Evolutionary conservation across 2,797 vertebrate species (phyloP), one percentile per base, ranked within the genome.

Genomic region (Orestias chungarensis): DNA sequence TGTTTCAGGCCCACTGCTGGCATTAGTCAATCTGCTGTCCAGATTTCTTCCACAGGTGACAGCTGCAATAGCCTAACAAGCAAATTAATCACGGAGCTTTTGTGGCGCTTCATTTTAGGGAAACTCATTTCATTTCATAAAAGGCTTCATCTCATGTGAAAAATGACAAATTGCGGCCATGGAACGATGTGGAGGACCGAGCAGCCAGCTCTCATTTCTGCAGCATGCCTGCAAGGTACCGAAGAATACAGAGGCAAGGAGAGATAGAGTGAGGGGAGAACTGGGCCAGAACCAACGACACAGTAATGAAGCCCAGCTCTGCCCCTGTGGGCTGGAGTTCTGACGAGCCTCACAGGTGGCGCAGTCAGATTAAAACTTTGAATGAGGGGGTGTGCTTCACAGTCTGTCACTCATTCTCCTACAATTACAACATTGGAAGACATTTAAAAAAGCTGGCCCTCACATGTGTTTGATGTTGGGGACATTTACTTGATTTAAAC

Each of bases 1-100:
- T 87, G 90, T 90, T 93, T 91, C 88, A 87, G 90, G 84, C 86
- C 89, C 89, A 91, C 90, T 91, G 90, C 91, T 93, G 92, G 93
- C 92, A 94, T 94, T 94, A 95, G 94, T 95, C 94, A 95, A 93
- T 94, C 93, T 94, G 93, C 93, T 94, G 94, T 95, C 94, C 95
- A 95, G 95, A 95, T 95, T 94, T 95, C 93, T 94, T 92, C 90
- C 93, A 94, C 94, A 95, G 94, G 94, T 95, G 94, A 95, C 95
- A 95, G 94, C 94, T 95, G 94, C 93, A 94, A 94, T 93, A 91
- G 93, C 93, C 94, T 95, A 95, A 95, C 95, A 95, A 95, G 94
- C 93, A 95, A 94, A 95, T 95, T 95, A 95, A 95, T 95, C 93
- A 95, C 80, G 82, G 92, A 82, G 93, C 92, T 95, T 95, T 95